phyloP scores from a whole-genome alignment of 2,888 invertebrate genomes.

The Plebejus anna region DNA sequence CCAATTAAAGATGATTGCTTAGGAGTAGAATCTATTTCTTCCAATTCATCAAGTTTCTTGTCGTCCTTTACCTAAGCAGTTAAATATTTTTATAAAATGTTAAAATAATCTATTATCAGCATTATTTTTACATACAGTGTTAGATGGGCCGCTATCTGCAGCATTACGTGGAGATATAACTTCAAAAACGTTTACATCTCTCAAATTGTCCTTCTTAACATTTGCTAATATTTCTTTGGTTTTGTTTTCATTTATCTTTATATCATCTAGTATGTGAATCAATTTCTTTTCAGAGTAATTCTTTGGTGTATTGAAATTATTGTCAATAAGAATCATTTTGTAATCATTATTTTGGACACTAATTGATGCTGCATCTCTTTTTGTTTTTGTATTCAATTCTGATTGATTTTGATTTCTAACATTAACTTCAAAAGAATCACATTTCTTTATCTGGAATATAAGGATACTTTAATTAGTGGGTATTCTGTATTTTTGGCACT shows the following conservation, averaged over 20 bases:
- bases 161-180: background rate
- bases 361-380: background rate
- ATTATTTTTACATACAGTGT: background rate
- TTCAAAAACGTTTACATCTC: conserved; percentile 43
- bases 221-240: conserved; percentile 53
- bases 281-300: conserved; percentile 58
- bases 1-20: conserved; percentile 45
- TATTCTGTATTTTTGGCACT: background rate
- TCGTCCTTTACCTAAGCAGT: conserved; percentile 15
- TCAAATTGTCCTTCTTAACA: conserved; percentile 49
- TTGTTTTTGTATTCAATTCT: conserved; percentile 31
- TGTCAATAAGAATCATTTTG: conserved; percentile 34
- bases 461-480: background rate
- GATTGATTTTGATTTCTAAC: conserved; percentile 32
- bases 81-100: background rate
- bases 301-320: conserved; percentile 38
- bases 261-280: conserved; percentile 63
- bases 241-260: conserved; percentile 52
- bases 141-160: background rate
- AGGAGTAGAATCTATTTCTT: conserved; percentile 50
- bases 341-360: conserved; percentile 30
- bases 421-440: conserved; percentile 39
- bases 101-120: background rate
- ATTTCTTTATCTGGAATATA: conserved; percentile 49
- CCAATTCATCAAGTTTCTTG: conserved; percentile 41